A percentile compares a stretch with the other conserved stretches of the same genome.
These are phyloP conservation scores for Muntiacus reevesi DNA, from an alignment of 2,113 vertebrate genomes.

Conservation along the genomic window DNA sequence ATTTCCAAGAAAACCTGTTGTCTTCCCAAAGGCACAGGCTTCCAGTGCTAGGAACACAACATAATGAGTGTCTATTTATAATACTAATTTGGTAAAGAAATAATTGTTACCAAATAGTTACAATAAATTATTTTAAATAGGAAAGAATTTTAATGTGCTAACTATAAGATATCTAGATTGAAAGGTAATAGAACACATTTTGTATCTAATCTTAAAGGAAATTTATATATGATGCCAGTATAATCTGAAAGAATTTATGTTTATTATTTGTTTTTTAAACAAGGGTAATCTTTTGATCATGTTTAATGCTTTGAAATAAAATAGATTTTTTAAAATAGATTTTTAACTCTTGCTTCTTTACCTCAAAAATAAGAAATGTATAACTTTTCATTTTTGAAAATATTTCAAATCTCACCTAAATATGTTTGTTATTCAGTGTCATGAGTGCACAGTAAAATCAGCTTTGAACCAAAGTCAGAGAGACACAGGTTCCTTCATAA, in stretches of 20 bases:
- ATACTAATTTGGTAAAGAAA: not conserved
- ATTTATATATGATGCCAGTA: not conserved
- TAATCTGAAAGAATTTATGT: not conserved
- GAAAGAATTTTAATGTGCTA: not conserved
- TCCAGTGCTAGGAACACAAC: not conserved
- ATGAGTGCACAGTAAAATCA: not conserved
- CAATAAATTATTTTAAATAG: not conserved
- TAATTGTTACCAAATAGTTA: not conserved
- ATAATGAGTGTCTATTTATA: not conserved
- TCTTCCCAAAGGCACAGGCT: not conserved
- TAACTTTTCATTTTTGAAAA: not conserved
- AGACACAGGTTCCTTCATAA: not conserved
- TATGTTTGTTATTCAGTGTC: not conserved
- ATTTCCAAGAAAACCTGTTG: not conserved
- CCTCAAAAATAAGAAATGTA: not conserved
- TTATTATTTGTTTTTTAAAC: not conserved
- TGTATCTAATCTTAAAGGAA: not conserved
- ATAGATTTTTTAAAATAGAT: not conserved
- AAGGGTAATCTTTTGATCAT: not conserved
- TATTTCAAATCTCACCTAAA: not conserved
- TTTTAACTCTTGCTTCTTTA: not conserved
- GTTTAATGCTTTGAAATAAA: not conserved
- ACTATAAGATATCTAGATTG: not conserved
- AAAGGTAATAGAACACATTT: not conserved
- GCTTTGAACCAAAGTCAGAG: not conserved